Conservation (phyloP, 1,140 invertebrate species). For the fruit fly (Drosophila melanogaster) region Release_6_plus_ISO1_MT NC_004354.4:13713501-13714000, state of each 20-base stretch:
- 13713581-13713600: conserved; percentile 84
- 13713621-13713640: conserved; percentile 81
- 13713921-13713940: neutral
- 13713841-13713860: conserved; percentile 4
- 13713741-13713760: neutral
- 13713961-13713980: conserved; percentile 29
- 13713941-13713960: neutral
- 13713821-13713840: conserved; percentile 23
- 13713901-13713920: conserved; percentile 12
- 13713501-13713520: conserved; percentile 90
- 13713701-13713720: neutral
- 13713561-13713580: conserved; percentile 85
- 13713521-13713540: conserved; percentile 90
- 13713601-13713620: conserved; percentile 82
- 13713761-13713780: conserved; percentile 7
- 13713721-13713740: neutral
- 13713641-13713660: conserved; percentile 76
- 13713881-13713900: conserved; percentile 36
- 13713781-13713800: conserved; percentile 14
- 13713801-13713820: conserved; percentile 18
- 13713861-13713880: conserved; percentile 25
- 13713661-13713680: neutral
- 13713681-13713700: conserved; percentile 11
- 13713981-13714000: conserved; percentile 28
- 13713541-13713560: conserved; percentile 84